These are phyloP conservation scores for Crax fasciolata DNA, from an alignment of 2,797 vertebrate species.

Conservation along the genomic window DNA sequence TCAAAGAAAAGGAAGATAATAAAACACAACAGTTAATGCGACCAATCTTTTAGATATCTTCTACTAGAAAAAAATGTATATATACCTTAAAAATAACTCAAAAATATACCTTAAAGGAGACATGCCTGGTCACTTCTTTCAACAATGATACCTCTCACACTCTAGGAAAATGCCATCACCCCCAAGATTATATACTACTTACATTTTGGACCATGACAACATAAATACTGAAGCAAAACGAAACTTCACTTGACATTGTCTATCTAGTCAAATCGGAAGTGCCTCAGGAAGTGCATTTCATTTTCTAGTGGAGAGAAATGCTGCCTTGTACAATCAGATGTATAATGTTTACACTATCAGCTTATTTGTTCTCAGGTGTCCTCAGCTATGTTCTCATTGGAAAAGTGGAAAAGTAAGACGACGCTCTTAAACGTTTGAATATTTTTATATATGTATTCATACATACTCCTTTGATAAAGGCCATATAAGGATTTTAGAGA, in stretches of 20 bases:
- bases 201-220: neutral
- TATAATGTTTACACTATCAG: neutral
- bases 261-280: neutral
- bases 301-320: neutral
- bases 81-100: neutral
- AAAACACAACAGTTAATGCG: neutral
- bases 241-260: neutral
- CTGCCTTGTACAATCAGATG: neutral
- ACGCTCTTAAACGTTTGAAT: neutral
- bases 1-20: neutral
- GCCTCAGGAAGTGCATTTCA: rapidly evolving
- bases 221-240: neutral
- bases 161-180: neutral
- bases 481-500: neutral
- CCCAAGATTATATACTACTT: neutral
- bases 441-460: neutral
- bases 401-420: neutral
- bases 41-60: neutral
- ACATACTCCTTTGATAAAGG: neutral
- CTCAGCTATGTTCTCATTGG: neutral
- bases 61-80: neutral
- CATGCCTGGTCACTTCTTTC: neutral
- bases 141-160: neutral
- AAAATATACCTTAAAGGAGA: neutral
- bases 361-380: neutral